Evolutionary conservation across 2,113 vertebrate genomes (phyloP), one percentile per base, ranked within the genome.

Genomic region (Colaptes auratus): DNA sequence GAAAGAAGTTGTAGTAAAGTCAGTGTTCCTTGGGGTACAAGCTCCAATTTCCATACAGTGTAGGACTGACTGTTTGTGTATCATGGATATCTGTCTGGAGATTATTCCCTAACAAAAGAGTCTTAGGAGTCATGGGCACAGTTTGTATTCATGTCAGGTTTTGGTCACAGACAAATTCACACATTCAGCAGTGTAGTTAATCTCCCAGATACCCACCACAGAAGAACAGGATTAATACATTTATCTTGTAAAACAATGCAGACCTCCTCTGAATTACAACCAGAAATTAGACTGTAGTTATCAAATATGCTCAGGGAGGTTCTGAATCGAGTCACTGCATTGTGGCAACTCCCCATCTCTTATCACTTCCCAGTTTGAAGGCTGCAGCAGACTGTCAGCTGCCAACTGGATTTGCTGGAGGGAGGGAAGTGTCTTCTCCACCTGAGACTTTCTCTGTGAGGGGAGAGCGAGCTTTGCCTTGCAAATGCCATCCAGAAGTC

Each of bases 201-300:
- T 97, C 95, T 97, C 95, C 73, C 93, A 96, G 96, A 97, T 96
- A 95, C 89, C 94, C 74, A 97, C 95, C 92, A 93, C 92, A 95
- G 89, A 96, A 95, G 95, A 97, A 95, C 79, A 89, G 72, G 96
- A 97, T 97, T 97, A 97, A 97, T 96, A 95, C 95, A 91, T 97
- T 98, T 96, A 97, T 97, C 97, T 97, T 94, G 65, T 96, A 96
- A 97, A 97, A 97, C 97, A 97, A 97, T 95, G 93, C 96, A 93
- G 91, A 73, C 66, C 82, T 90, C 75, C 74, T 94, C 93, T 96
- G 96, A 96, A 97, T 96, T 96, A 96, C 97, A 96, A 95, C 88
- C 88, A 95, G 88, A 97, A 97, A 96, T 96, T 95, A 96, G 90
- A 92, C 95, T 94, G 50, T 90, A 96, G 93, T 97, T 97, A 96